These are phyloP conservation scores for Centroberyx gerrardi DNA, from an alignment of 2,797 vertebrate genomes.

Conservation along the genomic window DNA sequence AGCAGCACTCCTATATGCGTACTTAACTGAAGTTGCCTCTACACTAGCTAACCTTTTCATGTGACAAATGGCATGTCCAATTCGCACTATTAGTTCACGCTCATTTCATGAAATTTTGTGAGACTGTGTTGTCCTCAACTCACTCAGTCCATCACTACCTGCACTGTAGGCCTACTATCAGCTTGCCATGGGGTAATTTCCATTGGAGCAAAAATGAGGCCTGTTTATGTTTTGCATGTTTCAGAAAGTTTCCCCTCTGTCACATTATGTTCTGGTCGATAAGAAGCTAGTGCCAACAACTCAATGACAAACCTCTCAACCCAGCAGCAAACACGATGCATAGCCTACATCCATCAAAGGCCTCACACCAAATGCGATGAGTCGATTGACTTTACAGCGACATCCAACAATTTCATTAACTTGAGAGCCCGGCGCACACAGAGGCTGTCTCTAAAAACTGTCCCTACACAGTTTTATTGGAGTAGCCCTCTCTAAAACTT, in stretches of 20 bases:
- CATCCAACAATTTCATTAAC: slow-evolving; percentile 46
- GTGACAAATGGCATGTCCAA: no score
- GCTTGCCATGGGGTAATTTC: not conserved
- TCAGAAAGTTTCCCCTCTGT: not conserved
- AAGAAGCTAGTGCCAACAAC: slow-evolving; percentile 9
- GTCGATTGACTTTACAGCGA: slow-evolving; percentile 7
- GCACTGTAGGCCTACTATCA: not conserved
- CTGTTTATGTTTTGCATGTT: not conserved
- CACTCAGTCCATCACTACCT: not conserved
- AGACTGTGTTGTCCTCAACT: not conserved
- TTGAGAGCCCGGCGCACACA: slow-evolving; percentile 30
- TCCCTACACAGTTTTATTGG: slow-evolving; percentile 33
- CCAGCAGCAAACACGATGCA: slow-evolving; percentile 9
- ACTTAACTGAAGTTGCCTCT: no score
- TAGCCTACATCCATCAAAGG: slow-evolving; percentile 23
- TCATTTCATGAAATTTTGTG: no score
- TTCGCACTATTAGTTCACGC: no score
- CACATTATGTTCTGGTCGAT: not conserved
- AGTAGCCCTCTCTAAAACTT: slow-evolving; percentile 12
- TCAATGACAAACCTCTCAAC: slow-evolving; percentile 9
- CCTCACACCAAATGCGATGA: slow-evolving; percentile 30
- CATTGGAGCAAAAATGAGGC: no score
- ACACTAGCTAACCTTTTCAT: no score
- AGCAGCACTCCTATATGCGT: no score
- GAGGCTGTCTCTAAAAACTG: slow-evolving; percentile 12